Evolutionary conservation across 1,140 invertebrate species (phyloP).

Genomic region (Drosophila lowei): DNA sequence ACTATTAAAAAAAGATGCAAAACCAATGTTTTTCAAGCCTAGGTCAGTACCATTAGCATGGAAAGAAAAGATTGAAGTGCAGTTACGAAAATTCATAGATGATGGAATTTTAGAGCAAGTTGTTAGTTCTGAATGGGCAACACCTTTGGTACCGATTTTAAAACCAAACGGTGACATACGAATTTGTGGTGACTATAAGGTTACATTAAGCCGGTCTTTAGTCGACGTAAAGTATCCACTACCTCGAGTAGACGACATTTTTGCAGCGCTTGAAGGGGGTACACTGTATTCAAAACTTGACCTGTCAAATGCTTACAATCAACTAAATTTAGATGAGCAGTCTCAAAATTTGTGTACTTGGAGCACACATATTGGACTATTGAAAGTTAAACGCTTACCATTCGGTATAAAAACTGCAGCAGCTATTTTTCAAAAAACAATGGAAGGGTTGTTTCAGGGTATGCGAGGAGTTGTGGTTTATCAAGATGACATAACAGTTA

Average conservation of each 20-base stretch:
- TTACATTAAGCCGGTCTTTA: too few relatives aligned
- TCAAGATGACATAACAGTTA: constrained; percentile 4
- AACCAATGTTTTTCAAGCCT: constrained; percentile 17
- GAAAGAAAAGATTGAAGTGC: too few relatives aligned
- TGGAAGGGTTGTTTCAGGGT: neutral
- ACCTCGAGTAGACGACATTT: constrained; percentile 24
- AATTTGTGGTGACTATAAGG: constrained; percentile 83
- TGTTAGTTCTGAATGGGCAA: constrained; percentile 71
- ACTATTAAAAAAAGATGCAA: neutral
- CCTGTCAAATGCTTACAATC: constrained; percentile 74
- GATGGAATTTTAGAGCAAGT: constrained; percentile 34
- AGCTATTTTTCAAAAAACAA: constrained; percentile 8
- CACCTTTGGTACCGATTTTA: constrained; percentile 57
- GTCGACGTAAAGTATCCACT: constrained; percentile 19
- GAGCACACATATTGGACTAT: too few relatives aligned
- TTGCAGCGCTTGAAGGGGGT: constrained; percentile 27
- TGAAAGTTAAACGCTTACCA: too few relatives aligned
- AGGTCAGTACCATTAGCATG: neutral
- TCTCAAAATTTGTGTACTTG: neutral
- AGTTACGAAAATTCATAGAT: too few relatives aligned
- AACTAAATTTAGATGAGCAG: constrained; percentile 70
- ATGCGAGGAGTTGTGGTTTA: neutral
- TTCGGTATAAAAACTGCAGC: too few relatives aligned
- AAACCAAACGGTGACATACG: constrained; percentile 82
- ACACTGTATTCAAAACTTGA: constrained; percentile 76